Base-by-base conservation (phyloP, 2,797 vertebrate genomes). In the Chloroceryle amazona region DNA sequence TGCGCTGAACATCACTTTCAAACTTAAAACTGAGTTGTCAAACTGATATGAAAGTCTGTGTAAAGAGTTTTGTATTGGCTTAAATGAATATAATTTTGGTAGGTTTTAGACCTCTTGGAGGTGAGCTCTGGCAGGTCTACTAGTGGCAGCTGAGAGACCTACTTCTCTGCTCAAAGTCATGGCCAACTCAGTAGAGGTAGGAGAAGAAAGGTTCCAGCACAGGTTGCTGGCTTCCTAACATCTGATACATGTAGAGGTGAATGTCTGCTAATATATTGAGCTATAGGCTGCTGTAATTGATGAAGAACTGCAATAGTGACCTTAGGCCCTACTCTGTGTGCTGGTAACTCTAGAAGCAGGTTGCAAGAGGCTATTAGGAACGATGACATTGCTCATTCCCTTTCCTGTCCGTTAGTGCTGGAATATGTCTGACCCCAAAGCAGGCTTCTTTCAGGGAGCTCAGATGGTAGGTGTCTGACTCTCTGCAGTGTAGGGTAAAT, bases 311-410 rank as follows among this genome's bases (percentile, higher is more conserved):
- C 47, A 63, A 6, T 84, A 54, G 54, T 71, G 44, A 66, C 35
- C 21, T 74, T 67, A 57, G 18, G n/a, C 58, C 16, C 52, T 65
- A 2, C 13, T 57, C 62, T 0, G 0, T 16, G 13, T 85, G 37
- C 15, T 82, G 41, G 17, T 57, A 35, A 52, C 29, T 78, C 29
- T 28, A 51, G 70, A 26, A 74, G 52, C 57, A 67, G 39, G 31
- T 67, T 81, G 41, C 25, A 42, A 42, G 35, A 81, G 39, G n/a
- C 46, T 67, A 6, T 33, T 70, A 31, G 52, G 33, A 81, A 14
- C 29, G 17, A 63, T 20, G 23, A 13, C n/a, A n/a, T 33, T 49
- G 6, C 13, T 68, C 0, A 1, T 75, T 81, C 41, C 6, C 10
- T 19, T 57, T 89, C 70, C 39, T 81, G 65, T 74, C 70, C 68